phyloP scores from a whole-genome alignment of 37 sponge, comb jelly and placozoan species.

The Amphimedon queenslandica region DNA sequence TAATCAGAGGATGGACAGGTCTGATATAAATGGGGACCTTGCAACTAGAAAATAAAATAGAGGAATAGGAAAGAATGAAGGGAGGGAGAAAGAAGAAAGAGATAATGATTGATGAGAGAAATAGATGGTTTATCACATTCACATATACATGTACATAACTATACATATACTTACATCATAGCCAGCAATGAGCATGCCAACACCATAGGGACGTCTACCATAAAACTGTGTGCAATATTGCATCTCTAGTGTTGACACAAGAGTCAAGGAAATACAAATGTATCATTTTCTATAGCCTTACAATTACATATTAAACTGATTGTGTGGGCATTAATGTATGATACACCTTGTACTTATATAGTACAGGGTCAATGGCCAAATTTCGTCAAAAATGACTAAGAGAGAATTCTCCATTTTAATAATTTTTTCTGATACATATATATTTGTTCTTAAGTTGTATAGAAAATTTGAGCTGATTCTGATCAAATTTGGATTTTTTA shows the following conservation, averaged over 20 bases:
- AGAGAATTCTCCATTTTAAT: too few species aligned
- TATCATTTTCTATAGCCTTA: too few species aligned
- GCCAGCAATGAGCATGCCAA: slow-evolving; percentile 96
- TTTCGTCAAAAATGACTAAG: too few species aligned
- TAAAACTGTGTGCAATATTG: slow-evolving; percentile 74
- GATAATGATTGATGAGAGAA: not conserved
- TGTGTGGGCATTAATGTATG: too few species aligned
- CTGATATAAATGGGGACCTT: slow-evolving; percentile 91
- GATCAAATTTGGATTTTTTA: too few species aligned
- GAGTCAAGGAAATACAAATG: not conserved
- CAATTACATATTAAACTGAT: too few species aligned
- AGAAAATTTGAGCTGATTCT: too few species aligned
- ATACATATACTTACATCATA: slow-evolving; percentile 70
- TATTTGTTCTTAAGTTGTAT: too few species aligned
- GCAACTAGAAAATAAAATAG: slow-evolving; percentile 21
- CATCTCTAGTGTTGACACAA: slow-evolving; percentile 52
- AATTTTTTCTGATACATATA: too few species aligned
- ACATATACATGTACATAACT: not conserved
- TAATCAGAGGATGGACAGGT: slow-evolving; percentile 97
- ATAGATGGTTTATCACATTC: not conserved
- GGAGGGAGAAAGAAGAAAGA: not conserved
- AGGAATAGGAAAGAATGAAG: not conserved
- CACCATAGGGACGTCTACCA: slow-evolving; percentile 94
- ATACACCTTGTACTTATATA: too few species aligned
- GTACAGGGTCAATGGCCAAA: too few species aligned